Evolutionary conservation across 2,888 invertebrate species (phyloP).

Genomic region (Flabesymbios commensalis): DNA sequence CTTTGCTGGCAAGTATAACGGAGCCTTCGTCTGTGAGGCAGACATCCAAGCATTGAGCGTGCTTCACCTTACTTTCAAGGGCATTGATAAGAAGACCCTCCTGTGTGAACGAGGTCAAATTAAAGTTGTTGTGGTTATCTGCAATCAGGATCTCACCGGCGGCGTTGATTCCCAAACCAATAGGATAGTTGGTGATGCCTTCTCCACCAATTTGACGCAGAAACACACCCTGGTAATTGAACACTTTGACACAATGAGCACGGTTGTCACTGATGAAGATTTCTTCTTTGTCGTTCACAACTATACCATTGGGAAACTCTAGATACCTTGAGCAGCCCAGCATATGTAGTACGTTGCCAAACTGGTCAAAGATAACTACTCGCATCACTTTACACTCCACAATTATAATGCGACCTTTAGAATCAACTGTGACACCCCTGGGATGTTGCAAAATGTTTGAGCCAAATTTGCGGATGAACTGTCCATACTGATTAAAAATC

Average conservation of each 20-base stretch:
- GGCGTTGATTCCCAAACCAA: constrained; percentile 25
- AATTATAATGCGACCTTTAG: constrained; percentile 96
- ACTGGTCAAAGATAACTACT: constrained; percentile 98
- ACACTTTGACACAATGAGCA: constrained; percentile 93
- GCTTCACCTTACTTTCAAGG: constrained; percentile 31
- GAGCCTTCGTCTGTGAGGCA: constrained; percentile 28
- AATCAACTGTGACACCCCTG: constrained; percentile 98
- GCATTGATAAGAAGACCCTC: constrained; percentile 30
- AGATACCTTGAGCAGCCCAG: constrained; percentile 82
- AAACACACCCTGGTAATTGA: constrained; percentile 30
- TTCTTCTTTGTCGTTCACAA: constrained; percentile 98
- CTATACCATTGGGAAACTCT: constrained; percentile 99
- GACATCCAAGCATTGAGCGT: constrained; percentile 34
- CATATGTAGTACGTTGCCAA: constrained; percentile 94
- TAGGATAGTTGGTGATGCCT: constrained; percentile 28
- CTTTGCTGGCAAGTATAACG: constrained; percentile 31
- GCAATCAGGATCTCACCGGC: constrained; percentile 30
- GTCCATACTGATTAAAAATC: constrained; percentile 99
- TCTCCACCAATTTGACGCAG: constrained; percentile 29
- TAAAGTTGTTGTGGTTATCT: constrained; percentile 37
- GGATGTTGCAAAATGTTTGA: constrained; percentile 99
- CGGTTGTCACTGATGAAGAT: constrained; percentile 99
- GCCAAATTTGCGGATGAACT: constrained; percentile 98
- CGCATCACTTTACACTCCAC: constrained; percentile 96
- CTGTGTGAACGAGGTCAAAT: constrained; percentile 32